A percentile compares a stretch with the other conserved stretches of the same genome.
phyloP scores from a whole-genome alignment of 2,113 vertebrate species.

The Acrocephalus arundinaceus region DNA sequence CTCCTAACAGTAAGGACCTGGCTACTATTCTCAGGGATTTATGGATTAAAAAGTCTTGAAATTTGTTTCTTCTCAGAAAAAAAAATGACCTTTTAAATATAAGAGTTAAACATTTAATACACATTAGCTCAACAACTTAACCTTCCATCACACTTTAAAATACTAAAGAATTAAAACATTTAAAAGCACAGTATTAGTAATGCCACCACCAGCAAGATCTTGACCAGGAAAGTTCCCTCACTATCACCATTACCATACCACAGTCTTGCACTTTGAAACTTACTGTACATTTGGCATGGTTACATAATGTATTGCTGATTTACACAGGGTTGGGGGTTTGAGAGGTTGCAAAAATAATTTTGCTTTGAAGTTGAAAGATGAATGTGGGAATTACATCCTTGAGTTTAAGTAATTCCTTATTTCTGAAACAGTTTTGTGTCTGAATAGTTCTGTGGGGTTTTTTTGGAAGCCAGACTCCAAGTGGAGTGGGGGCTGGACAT shows the following conservation, averaged over 20 bases:
- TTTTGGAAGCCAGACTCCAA: neutral
- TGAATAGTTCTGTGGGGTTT: neutral
- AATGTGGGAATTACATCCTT: neutral
- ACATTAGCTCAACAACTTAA: neutral
- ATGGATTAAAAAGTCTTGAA: neutral
- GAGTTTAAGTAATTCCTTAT: neutral
- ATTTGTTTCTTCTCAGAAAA: neutral
- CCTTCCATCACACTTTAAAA: neutral
- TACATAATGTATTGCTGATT: neutral
- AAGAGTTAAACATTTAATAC: neutral
- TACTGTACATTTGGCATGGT: neutral
- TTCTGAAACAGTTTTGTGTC: neutral
- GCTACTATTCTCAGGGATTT: neutral
- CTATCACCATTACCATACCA: neutral
- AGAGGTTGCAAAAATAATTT: neutral
- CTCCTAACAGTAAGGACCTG: neutral
- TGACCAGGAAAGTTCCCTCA: neutral
- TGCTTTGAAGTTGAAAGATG: neutral
- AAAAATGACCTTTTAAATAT: neutral
- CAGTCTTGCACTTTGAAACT: neutral
- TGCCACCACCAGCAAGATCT: neutral
- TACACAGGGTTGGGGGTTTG: neutral
- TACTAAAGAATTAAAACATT: neutral
- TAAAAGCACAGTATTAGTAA: constrained; percentile 8
- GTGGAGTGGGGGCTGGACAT: neutral